These are phyloP conservation scores for Scelioninae gen. 1 DNA, from an alignment of 2,888 invertebrate species.

Conservation along the genomic window DNA sequence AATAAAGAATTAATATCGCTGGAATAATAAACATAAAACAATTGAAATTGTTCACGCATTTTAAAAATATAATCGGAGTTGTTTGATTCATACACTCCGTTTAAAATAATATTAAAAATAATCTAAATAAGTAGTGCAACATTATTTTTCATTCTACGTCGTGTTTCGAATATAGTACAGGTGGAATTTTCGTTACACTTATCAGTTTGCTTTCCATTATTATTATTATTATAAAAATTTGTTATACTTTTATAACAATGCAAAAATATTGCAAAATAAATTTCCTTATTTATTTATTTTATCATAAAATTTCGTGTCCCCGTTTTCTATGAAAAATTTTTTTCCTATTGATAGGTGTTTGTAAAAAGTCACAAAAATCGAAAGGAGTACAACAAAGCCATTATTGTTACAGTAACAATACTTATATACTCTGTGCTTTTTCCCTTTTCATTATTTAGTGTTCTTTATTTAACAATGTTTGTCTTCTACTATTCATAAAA, in stretches of 20 bases:
- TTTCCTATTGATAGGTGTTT: neutral
- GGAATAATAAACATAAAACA: slow-evolving; percentile 8
- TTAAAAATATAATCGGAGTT: slow-evolving; percentile 19
- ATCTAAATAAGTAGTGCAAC: slow-evolving; percentile 37
- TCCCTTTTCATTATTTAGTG: slow-evolving; percentile 42
- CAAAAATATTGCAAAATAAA: neutral
- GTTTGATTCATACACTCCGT: slow-evolving; percentile 17
- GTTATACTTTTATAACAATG: neutral
- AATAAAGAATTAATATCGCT: slow-evolving; percentile 28
- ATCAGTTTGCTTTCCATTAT: slow-evolving; percentile 20
- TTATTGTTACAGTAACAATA: slow-evolving; percentile 43
- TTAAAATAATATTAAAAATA: slow-evolving; percentile 3
- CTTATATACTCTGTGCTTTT: slow-evolving; percentile 8
- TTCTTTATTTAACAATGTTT: slow-evolving; percentile 35
- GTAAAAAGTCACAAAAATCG: slow-evolving; percentile 7
- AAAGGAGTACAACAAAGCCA: slow-evolving; percentile 6
- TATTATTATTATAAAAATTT: slow-evolving; percentile 11
- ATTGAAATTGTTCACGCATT: slow-evolving; percentile 6
- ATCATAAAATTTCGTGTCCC: neutral
- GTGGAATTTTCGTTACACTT: slow-evolving; percentile 19
- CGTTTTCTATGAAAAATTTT: neutral
- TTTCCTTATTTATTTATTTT: neutral
- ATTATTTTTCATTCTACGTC: slow-evolving; percentile 14
- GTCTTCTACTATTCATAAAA: neutral
- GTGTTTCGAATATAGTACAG: no score